A percentile compares a stretch with the other conserved stretches of the same genome.
These are phyloP conservation scores for Dinothrombium tinctorium DNA, from an alignment of 1,140 invertebrate genomes.

Conservation along the genomic window DNA sequence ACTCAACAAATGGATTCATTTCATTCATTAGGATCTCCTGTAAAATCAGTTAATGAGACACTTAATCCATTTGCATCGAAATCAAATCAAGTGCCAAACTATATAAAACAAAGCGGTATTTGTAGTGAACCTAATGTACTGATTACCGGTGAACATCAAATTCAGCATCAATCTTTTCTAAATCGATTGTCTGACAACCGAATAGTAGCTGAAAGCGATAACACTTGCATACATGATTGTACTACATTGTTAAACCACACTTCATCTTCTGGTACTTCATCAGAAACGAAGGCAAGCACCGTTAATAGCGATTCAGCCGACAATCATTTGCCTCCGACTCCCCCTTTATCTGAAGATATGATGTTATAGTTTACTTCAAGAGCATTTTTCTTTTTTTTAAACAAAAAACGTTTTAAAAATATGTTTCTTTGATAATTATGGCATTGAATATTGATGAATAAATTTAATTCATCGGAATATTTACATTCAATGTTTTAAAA, in stretches of 20 bases:
- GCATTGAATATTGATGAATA: too few species aligned
- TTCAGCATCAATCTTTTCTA: background rate
- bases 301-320: background rate
- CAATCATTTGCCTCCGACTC: background rate
- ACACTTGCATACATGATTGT: background rate
- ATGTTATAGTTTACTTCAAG: background rate
- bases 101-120: background rate
- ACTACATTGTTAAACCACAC: background rate
- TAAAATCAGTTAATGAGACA: background rate
- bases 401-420: too few species aligned
- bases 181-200: background rate
- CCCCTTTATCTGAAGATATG: slow-evolving; percentile 1
- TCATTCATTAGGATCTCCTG: slow-evolving; percentile 20
- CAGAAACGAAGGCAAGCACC: background rate
- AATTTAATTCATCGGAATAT: too few species aligned
- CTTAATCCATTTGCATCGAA: background rate
- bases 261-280: background rate
- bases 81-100: background rate
- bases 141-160: background rate
- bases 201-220: background rate
- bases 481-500: too few species aligned
- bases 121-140: background rate
- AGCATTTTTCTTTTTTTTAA: too few species aligned
- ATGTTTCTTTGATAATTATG: too few species aligned
- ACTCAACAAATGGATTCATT: slow-evolving; percentile 40